Percentiles rank a stretch among this genome's conserved stretches.
phyloP scores from a whole-genome alignment of 2,888 invertebrate genomes.

The Deilephila porcellus region DNA sequence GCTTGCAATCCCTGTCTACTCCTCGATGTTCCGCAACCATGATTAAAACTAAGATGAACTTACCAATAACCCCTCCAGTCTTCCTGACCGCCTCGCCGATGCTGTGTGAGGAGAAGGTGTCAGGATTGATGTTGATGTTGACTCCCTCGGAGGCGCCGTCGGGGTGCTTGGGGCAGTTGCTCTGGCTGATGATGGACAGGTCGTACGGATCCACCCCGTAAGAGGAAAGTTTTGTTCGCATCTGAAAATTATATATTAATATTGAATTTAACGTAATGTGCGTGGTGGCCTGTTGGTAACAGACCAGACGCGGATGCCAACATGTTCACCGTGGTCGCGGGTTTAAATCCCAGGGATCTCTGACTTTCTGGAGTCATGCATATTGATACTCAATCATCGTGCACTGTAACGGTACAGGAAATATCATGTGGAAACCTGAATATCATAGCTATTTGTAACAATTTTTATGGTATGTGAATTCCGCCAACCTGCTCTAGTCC shows the following conservation, averaged over 20 bases:
- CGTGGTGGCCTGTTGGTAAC: background rate
- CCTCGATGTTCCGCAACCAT: too few species aligned
- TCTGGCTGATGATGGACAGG: conserved; percentile 89
- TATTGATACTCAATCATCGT: too few species aligned
- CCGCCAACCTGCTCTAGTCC: too few species aligned
- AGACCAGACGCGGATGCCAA: too few species aligned
- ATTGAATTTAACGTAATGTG: background rate
- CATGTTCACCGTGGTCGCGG: too few species aligned
- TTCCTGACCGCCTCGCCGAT: conserved; percentile 89
- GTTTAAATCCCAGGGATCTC: too few species aligned
- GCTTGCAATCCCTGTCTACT: too few species aligned
- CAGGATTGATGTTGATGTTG: conserved; percentile 89
- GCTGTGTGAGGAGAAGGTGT: conserved; percentile 90
- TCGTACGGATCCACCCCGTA: conserved; percentile 91
- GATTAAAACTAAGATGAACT: conserved; percentile 33
- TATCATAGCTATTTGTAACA: too few species aligned
- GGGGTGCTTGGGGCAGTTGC: conserved; percentile 87
- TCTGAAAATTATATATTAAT: conserved; percentile 60
- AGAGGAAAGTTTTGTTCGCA: conserved; percentile 86
- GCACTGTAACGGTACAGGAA: too few species aligned
- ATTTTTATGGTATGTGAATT: too few species aligned
- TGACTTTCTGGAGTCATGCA: too few species aligned
- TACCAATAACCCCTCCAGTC: conserved; percentile 89
- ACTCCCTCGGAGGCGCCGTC: conserved; percentile 83
- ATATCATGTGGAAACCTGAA: too few species aligned